Base-by-base conservation (phyloP, 2,888 invertebrate genomes). In the Epirrhoe alternata region DNA sequence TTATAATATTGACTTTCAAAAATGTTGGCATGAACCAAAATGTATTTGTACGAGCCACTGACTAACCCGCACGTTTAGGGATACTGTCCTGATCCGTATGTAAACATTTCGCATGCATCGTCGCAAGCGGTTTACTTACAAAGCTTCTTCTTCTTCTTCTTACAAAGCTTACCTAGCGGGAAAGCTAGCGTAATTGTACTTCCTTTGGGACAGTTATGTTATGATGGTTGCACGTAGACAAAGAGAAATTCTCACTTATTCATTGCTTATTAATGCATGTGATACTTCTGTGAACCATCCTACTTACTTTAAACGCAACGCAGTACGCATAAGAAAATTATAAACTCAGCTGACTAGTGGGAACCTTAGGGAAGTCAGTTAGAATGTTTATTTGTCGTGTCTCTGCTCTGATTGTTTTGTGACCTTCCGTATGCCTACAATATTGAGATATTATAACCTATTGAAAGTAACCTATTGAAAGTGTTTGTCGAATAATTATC, bases 141-240 rank as follows among this genome's bases (percentile, higher is more conserved):
- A 59, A 68, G 67, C 64, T 72, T 61, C n/a, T n/a, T n/a, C n/a
- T n/a, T n/a, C n/a, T n/a, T n/a, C n/a, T n/a, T n/a, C 58, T 33
- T 16, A n/a, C 68, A 60, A 59, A 68, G 67, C 64, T 72, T 61
- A 73, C 71, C 75, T 88, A 89, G 89, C 90, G 88, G 90, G 79
- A 85, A 74, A 77, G 65, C 69, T 67, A 75, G 76, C 82, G 80
- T 86, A 86, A 87, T 89, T 85, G 80, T 84, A 81, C 82, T 89
- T 88, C 88, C 89, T 87, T 83, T 77, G 74, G 75, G 81, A 87
- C 89, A 86, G 89, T 87, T 89, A 88, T 81, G 78, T 79, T 72
- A 70, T 71, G 72, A 71, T 81, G 77, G 72, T 73, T 79, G 79
- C 79, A 77, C 78, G 78, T 79, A 74, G 80, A 81, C 79, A 79